Percentiles rank a stretch among this genome's conserved stretches.
phyloP scores from a whole-genome alignment of 23 tunicate species.

The Ascidia mentula region DNA sequence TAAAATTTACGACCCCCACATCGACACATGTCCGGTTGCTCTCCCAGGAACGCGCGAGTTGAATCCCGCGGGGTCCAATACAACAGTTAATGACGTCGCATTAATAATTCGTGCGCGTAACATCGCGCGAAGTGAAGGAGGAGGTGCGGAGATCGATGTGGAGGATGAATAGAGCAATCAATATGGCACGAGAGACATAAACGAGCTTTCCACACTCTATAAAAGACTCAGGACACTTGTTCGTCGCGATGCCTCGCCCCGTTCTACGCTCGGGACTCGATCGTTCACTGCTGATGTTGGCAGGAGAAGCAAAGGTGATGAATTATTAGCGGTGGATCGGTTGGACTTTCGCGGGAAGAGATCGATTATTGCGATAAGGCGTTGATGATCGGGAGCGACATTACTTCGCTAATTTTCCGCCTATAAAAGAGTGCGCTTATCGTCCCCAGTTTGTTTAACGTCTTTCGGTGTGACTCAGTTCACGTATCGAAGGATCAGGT shows the following conservation, averaged over 20 bases:
- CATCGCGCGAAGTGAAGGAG: neutral
- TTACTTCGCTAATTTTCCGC: neutral
- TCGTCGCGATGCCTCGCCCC: too few species aligned
- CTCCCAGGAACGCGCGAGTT: too few species aligned
- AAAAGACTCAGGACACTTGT: too few species aligned
- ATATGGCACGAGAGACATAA: too few species aligned
- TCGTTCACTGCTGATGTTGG: neutral
- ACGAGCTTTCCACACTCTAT: too few species aligned
- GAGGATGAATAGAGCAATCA: too few species aligned
- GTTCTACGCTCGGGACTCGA: too few species aligned
- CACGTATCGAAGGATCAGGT: too few species aligned
- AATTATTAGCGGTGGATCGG: neutral
- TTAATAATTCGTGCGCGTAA: constrained; percentile 9
- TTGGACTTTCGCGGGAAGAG: neutral
- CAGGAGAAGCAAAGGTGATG: neutral
- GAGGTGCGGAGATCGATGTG: neutral
- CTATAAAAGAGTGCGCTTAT: neutral
- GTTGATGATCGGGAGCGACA: neutral
- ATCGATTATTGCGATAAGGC: neutral
- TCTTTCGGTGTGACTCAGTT: too few species aligned
- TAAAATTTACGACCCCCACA: too few species aligned
- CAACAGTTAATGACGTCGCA: neutral
- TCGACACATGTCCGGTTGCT: too few species aligned
- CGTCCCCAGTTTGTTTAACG: neutral
- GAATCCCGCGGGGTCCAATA: neutral